Percentiles rank a stretch among this genome's conserved stretches.
Conservation (phyloP, 1,140 invertebrate genomes). For the Brachionus rotundiformis region DNA sequence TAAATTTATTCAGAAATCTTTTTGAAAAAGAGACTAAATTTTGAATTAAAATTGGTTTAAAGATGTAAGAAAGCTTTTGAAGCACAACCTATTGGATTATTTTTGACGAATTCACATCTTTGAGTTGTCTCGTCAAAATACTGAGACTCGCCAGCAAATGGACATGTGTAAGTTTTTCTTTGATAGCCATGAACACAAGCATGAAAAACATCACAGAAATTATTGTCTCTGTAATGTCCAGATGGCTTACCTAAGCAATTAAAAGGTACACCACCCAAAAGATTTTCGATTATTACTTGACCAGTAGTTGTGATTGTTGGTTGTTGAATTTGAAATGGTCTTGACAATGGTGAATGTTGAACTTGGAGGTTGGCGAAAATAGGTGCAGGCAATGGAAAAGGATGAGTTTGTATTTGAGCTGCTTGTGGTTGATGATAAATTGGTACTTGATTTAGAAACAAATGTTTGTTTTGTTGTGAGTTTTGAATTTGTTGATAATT, state of each 20-base stretch:
- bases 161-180: conserved; percentile 25
- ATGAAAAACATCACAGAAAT: conserved; percentile 52
- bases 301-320: conserved; percentile 5
- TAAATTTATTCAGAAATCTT: too few species aligned
- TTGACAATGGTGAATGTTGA: neutral
- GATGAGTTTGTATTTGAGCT: neutral
- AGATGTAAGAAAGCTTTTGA: neutral
- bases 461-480: neutral
- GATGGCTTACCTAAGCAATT: conserved; percentile 19
- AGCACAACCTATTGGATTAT: conserved; percentile 1
- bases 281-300: conserved; percentile 23
- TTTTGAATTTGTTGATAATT: neutral
- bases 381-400: neutral
- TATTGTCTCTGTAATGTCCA: conserved; percentile 41
- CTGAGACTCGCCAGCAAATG: neutral
- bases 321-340: conserved; percentile 36
- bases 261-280: conserved; percentile 40
- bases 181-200: conserved; percentile 49
- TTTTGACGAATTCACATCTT: neutral
- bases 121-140: conserved; percentile 48
- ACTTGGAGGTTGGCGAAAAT: neutral
- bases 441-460: neutral
- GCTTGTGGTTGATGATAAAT: neutral
- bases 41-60: neutral
- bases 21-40: too few species aligned